Base-by-base conservation (phyloP, 2,797 vertebrate genomes). In the Tragopan temminckii region DNA sequence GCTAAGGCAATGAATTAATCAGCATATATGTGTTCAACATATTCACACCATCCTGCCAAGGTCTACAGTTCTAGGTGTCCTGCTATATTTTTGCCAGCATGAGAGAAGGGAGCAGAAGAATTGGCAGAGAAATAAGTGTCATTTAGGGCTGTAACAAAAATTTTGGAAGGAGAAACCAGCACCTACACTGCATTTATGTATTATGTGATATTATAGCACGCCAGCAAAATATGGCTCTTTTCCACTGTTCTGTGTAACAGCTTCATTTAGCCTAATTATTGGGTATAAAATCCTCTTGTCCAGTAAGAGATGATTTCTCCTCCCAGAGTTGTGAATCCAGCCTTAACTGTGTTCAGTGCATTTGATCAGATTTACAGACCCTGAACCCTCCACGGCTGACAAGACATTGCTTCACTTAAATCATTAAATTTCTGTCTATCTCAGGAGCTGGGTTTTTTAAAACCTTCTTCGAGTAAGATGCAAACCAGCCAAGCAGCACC, bases 241-340 rank as follows among this genome's bases (percentile, higher is more conserved):
- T 92, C 96, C 96, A 95, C 43, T 8, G 2, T 90, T 97, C 93
- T 80, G 85, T 84, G 86, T 59, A 94, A 95, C 57, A 83, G 94
- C 96, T 96, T 94, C 78, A 84, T 95, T 97, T 95, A 88, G 93
- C 75, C 87, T 93, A 93, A 96, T 93, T 97, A 95, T 92, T 96
- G 46, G 85, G 90, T 94, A 93, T 95, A 94, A 97, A 97, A 97
- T 93, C 88, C 63, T 93, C 91, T 95, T 96, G 93, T 95, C 82
- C 81, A 61, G 88, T 91, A 94, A 89, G 71, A 92, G 92, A 67
- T 90, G 88, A 88, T 96, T 92, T 79, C 83, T 92, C 94, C 82
- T 95, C 82, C 85, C 90, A 87, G 94, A 94, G 87, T 23, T 95
- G 78, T 93, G 92, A 95, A 96, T 88, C 89, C 58, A 93, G 68